phyloP scores from a whole-genome alignment of 2,888 invertebrate genomes.

The Hyposoter didymator region DNA sequence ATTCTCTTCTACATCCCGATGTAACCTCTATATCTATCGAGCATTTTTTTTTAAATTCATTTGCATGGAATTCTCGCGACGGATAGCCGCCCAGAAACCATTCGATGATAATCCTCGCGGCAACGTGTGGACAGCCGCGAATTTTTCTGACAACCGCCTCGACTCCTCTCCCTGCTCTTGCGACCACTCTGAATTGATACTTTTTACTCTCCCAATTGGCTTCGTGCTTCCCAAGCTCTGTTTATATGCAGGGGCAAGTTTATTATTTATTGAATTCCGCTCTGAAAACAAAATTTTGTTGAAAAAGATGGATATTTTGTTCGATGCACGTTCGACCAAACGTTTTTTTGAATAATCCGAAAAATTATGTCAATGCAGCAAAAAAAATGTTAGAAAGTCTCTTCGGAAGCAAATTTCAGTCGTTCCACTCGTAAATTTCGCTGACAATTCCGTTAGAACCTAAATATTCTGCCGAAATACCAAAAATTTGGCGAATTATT shows the following conservation, averaged over 20 bases:
- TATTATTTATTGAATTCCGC: slow-evolving; percentile 49
- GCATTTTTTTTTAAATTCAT: slow-evolving; percentile 69
- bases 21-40: slow-evolving; percentile 66
- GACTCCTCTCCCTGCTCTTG: slow-evolving; percentile 58
- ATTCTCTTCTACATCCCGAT: slow-evolving; percentile 13
- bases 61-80: slow-evolving; percentile 66
- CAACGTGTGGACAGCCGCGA: slow-evolving; percentile 57
- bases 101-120: slow-evolving; percentile 53
- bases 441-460: too few relatives aligned
- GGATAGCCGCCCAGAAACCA: slow-evolving; percentile 40
- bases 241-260: slow-evolving; percentile 19
- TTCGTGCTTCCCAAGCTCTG: neutral
- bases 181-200: slow-evolving; percentile 59
- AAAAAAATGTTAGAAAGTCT: too few relatives aligned
- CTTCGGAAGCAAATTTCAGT: too few relatives aligned
- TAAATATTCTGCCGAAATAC: too few relatives aligned
- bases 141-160: slow-evolving; percentile 69
- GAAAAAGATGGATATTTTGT: too few relatives aligned
- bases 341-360: too few relatives aligned
- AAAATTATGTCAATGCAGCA: too few relatives aligned
- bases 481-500: too few relatives aligned
- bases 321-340: too few relatives aligned
- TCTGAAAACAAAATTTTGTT: too few relatives aligned
- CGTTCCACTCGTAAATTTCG: too few relatives aligned
- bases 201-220: slow-evolving; percentile 43